Base-by-base conservation (phyloP, 2,113 vertebrate species). In the Sclerurus mexicanus region DNA sequence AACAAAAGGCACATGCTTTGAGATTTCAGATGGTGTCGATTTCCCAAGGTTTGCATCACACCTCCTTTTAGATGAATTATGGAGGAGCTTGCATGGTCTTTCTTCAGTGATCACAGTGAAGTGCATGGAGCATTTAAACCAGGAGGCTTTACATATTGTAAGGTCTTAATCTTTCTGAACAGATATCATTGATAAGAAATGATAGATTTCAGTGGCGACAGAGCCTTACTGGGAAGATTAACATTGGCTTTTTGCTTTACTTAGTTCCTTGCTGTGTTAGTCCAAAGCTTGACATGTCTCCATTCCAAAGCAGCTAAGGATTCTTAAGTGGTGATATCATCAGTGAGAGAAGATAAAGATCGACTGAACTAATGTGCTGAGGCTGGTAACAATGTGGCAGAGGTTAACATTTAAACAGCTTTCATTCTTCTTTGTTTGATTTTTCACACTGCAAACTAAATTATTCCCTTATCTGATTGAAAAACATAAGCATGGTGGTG, bases 261-360 rank as follows among this genome's bases (percentile, higher is more conserved):
- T 90, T 69, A 9, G 35, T 87, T 95, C 53, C 76, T 85, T 56
- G 28, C 4, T 0, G 73, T 89, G 77, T 91, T 95, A 89, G 88
- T 92, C 85, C 67, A 75, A 71, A 95, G 50, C 66, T 84, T 95
- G 85, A 94, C 63, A 35, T 49, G 82, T 94, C 87, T 93, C 85
- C 88, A 62, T 96, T 96, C 95, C 95, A 89, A 39, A 85, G 85
- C 94, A 96, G 91, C 69, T 56, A 27, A 7, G 66, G 86, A 96
- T 97, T 90, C 75, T 88, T 92, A 77, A 90, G 87, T 59, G 80
- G 55, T 97, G 93, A 92, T 97, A 94, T 95, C 95, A 97, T 97
- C 94, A 81, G 64, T 59, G 64, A 73, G 73, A 83, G 73, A 30
- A 91, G 97, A 96, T 97, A 95, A 92, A 85, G 80, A 97, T 96